Base-by-base conservation (phyloP, 2,888 invertebrate species). In the Antheraea assamensis region DNA sequence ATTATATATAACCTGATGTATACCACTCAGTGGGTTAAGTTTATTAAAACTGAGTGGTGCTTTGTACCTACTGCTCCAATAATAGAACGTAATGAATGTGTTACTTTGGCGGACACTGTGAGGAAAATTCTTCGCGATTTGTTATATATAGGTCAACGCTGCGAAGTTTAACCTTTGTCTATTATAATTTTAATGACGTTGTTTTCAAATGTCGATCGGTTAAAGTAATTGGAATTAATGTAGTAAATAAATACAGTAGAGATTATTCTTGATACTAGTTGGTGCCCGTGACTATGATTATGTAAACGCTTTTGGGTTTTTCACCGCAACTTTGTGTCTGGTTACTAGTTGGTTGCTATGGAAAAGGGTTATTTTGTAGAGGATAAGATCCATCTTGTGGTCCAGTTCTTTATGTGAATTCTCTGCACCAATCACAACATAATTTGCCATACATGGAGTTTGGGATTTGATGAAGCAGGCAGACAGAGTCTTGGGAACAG, bases 41-140 rank as follows among this genome's bases (percentile, higher is more conserved):
- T 58, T 24, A n/a, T 58, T 58, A n/a, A 24, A 58, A 58, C 58
- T 24, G 58, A 58, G 24, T 24, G 24, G 24, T 24, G 21, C 58
- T 24, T 64, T 30, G 61, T 64, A 30, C 17, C 17, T 30, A 64
- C 30, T 64, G 30, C 30, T 74, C 61, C 24, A 31, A 31, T 55
- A 78, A 75, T 76, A 72, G 47, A 68, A 77, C 71, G 75, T 8
- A 76, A 75, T 77, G 73, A 75, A 76, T 74, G 73, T 64, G 61
- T 75, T 77, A 74, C 55, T 72, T 75, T 74, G 30, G 75, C 71
- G 74, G 71, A 74, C 77, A 71, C 61, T 58, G 72, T 76, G 74
- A 77, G 77, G 77, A 78, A 78, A 77, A 78, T 68, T 68, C 8
- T 70, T 73, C 47, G 31, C 66, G 30, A 30, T 19, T 31, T 31